Evolutionary conservation across 2,113 vertebrate species (phyloP), one percentile per base, ranked within the genome.

Genomic region (Gavia stellata): DNA sequence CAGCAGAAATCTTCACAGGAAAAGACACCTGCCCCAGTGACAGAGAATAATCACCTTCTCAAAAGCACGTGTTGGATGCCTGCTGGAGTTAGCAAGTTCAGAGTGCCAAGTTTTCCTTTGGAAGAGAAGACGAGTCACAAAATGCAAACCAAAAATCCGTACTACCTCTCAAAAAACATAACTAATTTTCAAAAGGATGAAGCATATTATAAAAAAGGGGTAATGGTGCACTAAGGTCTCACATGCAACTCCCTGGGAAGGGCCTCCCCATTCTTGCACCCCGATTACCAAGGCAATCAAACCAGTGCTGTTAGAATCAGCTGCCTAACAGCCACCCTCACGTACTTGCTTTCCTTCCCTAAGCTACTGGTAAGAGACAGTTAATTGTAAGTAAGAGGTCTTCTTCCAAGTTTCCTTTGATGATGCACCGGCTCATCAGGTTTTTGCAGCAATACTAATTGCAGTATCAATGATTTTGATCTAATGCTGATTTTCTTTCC

Each of bases 21-120:
- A 95, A n/a, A 97, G 92, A 65, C 77, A 92, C 81, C 83, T 95
- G 92, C 81, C 91, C 59, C 73, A 61, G 83, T 79, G 95, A 79
- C 88, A 95, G 77, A 82, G 94, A 95, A 97, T 94, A 96, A 97
- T 97, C 95, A 94, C 77, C 78, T 90, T n/a, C 88, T 87, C 83
- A 50, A 81, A 72, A 89, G 88, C 95, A 94, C 23, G 19, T 96
- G 88, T 5, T 33, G 82, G 77, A 65, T 91, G 86, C 56, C 80
- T 95, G 92, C 95, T 96, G 86, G 40, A 95, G 83, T 75, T 75
- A 62, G 62, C 83, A 72, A 81, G 81, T 72, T 94, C 77, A 89
- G 83, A 85, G 65, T 53, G 53, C 40, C 70, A 81, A 74, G 49
- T 38, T 61, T 72, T 44, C 67, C 59, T 90, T 56, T 74, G 59